Conservation (phyloP, 2,113 vertebrate genomes). For the Prochilodus magdalenae region DNA sequence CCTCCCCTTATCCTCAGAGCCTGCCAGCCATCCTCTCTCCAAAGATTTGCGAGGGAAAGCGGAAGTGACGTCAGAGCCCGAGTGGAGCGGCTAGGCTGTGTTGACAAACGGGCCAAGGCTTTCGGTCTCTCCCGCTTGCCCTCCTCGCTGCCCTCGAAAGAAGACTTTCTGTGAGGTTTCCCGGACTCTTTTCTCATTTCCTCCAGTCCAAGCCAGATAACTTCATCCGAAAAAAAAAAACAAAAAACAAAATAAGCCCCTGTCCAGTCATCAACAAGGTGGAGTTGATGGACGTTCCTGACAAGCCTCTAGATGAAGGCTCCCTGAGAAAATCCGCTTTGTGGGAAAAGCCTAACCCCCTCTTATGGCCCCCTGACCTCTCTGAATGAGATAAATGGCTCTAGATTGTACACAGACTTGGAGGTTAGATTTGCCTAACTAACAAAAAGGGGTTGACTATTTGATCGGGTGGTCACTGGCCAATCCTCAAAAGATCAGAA, state of each 20-base stretch:
- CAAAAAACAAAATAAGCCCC: too few relatives aligned
- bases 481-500: too few relatives aligned
- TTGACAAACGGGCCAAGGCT: slow-evolving; percentile 8
- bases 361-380: neutral
- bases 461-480: too few relatives aligned
- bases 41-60: slow-evolving; percentile 53
- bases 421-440: too few relatives aligned
- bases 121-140: neutral
- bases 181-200: too few relatives aligned
- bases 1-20: slow-evolving; percentile 7
- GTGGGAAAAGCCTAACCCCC: too few relatives aligned
- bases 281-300: neutral
- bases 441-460: too few relatives aligned
- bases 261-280: neutral
- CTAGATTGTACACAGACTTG: too few relatives aligned
- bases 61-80: slow-evolving; percentile 72
- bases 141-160: neutral
- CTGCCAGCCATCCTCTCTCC: slow-evolving; percentile 32
- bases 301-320: neutral
- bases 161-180: neutral
- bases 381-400: neutral
- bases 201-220: neutral
- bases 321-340: neutral
- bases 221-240: neutral
- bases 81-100: neutral